Percentiles rank a stretch among this genome's conserved stretches.
These are phyloP conservation scores for Hypolimnas misippus DNA, from an alignment of 2,888 invertebrate species.

Conservation along the genomic window DNA sequence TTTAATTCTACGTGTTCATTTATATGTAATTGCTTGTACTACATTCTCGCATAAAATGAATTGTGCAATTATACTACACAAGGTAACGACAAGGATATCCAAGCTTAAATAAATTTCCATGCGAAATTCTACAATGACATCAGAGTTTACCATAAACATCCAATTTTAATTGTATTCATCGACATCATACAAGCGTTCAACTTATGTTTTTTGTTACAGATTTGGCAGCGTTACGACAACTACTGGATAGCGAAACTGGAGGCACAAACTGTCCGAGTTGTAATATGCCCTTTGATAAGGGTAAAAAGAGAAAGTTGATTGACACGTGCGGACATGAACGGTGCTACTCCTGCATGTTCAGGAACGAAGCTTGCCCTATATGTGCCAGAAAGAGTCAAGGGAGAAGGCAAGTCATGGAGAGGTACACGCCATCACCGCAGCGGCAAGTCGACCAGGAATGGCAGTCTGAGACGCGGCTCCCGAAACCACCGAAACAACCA, in stretches of 20 bases:
- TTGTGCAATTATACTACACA: slow-evolving; percentile 39
- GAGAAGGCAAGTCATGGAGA: slow-evolving; percentile 72
- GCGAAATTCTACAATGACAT: slow-evolving; percentile 24
- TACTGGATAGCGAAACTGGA: slow-evolving; percentile 90
- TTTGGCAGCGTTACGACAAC: slow-evolving; percentile 91
- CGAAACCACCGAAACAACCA: slow-evolving; percentile 84
- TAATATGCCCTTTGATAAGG: slow-evolving; percentile 97
- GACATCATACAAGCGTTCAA: slow-evolving; percentile 29
- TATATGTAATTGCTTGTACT: slow-evolving; percentile 41
- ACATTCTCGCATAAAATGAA: slow-evolving; percentile 41
- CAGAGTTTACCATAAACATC: slow-evolving; percentile 16
- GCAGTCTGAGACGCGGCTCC: slow-evolving; percentile 83
- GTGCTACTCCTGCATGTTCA: slow-evolving; percentile 97
- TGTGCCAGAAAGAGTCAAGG: slow-evolving; percentile 84
- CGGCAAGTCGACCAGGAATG: slow-evolving; percentile 70
- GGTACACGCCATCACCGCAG: slow-evolving; percentile 76
- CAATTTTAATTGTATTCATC: slow-evolving; percentile 11
- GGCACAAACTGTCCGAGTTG: slow-evolving; percentile 91
- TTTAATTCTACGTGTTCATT: slow-evolving; percentile 40
- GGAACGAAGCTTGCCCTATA: slow-evolving; percentile 95
- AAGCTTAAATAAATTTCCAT: slow-evolving; percentile 35
- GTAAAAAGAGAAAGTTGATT: slow-evolving; percentile 96
- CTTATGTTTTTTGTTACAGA: slow-evolving; percentile 83
- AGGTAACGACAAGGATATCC: slow-evolving; percentile 36
- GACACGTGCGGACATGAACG: slow-evolving; percentile 98